phyloP scores from a whole-genome alignment of 2,797 vertebrate species.

The Propithecus perrieri region DNA sequence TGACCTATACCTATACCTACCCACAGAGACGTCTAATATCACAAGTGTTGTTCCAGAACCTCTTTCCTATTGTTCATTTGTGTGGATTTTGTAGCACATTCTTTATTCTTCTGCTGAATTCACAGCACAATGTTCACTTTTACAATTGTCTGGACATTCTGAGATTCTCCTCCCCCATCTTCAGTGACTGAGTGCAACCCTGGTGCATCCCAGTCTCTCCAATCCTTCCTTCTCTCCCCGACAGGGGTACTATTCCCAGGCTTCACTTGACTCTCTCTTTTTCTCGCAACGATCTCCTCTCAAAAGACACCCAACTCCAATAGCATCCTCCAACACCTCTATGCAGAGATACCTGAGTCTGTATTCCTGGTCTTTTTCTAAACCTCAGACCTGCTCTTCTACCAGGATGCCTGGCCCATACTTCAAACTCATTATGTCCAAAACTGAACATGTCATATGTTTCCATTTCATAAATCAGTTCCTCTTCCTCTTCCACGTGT shows the following conservation, averaged over 20 bases:
- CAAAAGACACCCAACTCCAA: neutral
- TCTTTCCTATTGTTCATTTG: neutral
- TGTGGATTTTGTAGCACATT: neutral
- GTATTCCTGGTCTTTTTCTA: neutral
- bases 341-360: neutral
- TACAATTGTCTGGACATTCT: neutral
- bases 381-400: neutral
- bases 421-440: neutral
- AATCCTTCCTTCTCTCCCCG: neutral
- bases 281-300: neutral
- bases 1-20: no score
- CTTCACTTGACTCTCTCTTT: neutral
- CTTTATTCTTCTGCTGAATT: neutral
- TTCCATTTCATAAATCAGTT: neutral
- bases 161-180: neutral
- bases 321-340: neutral
- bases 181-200: neutral
- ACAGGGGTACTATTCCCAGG: neutral
- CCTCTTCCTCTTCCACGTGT: neutral
- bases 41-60: neutral
- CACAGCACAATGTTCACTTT: neutral
- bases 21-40: neutral
- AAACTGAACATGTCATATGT: neutral
- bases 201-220: no score
- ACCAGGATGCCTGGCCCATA: neutral